Conservation (phyloP, 2,888 invertebrate species). For the Stegana nigrithorax region DNA sequence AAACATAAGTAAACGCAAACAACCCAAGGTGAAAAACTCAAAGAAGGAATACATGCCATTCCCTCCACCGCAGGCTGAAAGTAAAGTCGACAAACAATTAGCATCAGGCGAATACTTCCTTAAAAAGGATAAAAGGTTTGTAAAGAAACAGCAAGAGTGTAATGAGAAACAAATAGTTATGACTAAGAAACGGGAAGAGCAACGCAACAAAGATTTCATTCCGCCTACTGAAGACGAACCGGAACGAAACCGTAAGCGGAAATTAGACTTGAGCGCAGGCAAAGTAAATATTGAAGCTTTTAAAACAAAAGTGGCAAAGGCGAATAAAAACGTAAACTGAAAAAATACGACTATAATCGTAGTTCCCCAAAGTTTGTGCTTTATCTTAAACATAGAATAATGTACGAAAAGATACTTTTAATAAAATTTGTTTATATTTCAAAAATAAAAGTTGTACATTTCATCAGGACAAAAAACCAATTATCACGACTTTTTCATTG, state of each 20-base stretch:
- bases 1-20: conserved; percentile 88
- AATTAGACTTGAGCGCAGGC: too few relatives aligned
- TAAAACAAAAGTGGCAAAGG: conserved; percentile 82
- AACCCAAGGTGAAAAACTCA: conserved; percentile 86
- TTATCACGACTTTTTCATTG: too few relatives aligned
- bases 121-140: conserved; percentile 82
- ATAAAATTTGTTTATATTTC: too few relatives aligned
- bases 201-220: conserved; percentile 82
- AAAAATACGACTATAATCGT: too few relatives aligned
- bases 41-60: conserved; percentile 98
- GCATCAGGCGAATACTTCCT: conserved; percentile 98
- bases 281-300: conserved; percentile 77
- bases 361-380: too few relatives aligned
- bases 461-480: too few relatives aligned
- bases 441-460: too few relatives aligned
- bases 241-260: too few relatives aligned
- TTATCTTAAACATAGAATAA: too few relatives aligned
- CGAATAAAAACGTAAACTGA: conserved; percentile 70
- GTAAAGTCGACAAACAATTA: conserved; percentile 92
- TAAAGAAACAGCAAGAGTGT: conserved; percentile 79
- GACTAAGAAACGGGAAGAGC: conserved; percentile 79
- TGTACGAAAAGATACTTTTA: too few relatives aligned
- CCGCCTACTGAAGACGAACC: conserved; percentile 77
- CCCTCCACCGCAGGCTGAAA: conserved; percentile 92
- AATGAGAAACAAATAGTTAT: conserved; percentile 83